phyloP scores from a whole-genome alignment of 2,797 vertebrate species.

The Mormyrops boulengeri region DNA sequence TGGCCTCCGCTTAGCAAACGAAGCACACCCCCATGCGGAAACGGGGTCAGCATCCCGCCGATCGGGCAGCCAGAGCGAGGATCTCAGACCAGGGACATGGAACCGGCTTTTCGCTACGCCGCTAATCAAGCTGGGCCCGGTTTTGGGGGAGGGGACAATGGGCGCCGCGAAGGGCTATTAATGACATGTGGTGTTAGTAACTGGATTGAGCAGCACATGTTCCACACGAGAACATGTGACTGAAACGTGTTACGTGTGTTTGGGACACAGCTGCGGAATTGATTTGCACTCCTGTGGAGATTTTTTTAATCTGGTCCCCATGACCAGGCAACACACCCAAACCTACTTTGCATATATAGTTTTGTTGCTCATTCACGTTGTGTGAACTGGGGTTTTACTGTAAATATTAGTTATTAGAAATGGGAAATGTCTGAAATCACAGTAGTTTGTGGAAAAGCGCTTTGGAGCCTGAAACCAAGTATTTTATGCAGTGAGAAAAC shows the following conservation, averaged over 20 bases:
- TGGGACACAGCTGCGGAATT: background rate
- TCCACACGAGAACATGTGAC: background rate
- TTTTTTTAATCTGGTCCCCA: background rate
- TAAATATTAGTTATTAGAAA: background rate
- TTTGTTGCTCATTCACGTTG: background rate
- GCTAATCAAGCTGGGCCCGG: background rate
- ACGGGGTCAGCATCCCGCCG: background rate
- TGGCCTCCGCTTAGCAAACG: background rate
- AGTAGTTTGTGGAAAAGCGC: background rate
- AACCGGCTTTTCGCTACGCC: background rate
- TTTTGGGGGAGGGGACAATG: background rate
- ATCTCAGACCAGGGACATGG: background rate
- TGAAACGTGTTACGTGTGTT: background rate
- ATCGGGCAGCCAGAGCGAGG: background rate
- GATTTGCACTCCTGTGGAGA: background rate
- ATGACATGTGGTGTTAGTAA: conserved; percentile 43
- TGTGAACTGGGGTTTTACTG: background rate
- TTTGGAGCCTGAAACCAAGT: background rate
- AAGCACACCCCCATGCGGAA: background rate
- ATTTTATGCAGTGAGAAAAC: background rate
- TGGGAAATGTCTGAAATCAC: background rate
- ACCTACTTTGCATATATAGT: background rate
- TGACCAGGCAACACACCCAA: too few species aligned
- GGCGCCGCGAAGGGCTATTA: background rate
- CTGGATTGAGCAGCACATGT: conserved; percentile 39